Evolutionary conservation across 2,797 vertebrate species (phyloP).

Genomic region (Pampus argenteus): DNA sequence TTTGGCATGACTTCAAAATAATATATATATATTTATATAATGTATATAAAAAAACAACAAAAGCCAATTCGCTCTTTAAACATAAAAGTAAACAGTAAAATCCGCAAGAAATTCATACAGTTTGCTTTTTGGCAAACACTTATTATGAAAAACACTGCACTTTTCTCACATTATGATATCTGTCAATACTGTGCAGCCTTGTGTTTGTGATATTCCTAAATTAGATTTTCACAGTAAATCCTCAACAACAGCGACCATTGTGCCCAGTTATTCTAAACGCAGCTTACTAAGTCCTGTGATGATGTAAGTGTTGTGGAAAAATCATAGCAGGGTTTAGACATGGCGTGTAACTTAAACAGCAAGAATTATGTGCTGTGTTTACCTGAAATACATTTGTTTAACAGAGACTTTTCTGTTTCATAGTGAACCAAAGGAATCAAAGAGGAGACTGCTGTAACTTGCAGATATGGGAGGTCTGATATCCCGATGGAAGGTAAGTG

Average conservation of each 20-base stretch:
- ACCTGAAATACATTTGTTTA: not conserved
- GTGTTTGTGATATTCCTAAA: not conserved
- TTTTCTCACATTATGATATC: not conserved
- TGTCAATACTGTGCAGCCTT: not conserved
- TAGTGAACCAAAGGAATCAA: conserved; percentile 45
- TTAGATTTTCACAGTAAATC: conserved; percentile 4
- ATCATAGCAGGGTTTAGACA: not conserved
- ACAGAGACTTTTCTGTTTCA: conserved; percentile 27
- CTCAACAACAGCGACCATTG: conserved; percentile 10
- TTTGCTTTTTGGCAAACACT: not conserved
- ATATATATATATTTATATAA: no score
- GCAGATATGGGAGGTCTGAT: conserved; percentile 90
- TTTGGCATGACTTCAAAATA: not conserved
- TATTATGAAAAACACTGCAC: not conserved
- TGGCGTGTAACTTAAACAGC: not conserved
- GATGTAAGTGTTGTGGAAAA: conserved; percentile 13
- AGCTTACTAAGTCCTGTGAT: conserved; percentile 14
- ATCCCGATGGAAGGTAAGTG: conserved; percentile 93
- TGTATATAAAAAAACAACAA: no score
- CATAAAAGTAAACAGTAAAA: not conserved
- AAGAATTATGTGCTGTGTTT: conserved; percentile 4
- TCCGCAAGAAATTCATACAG: not conserved
- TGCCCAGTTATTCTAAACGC: conserved; percentile 11
- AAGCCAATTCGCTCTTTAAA: not conserved
- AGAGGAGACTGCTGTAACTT: not conserved